phyloP scores from a whole-genome alignment of 2,888 invertebrate species.

The Tinea trinotella region DNA sequence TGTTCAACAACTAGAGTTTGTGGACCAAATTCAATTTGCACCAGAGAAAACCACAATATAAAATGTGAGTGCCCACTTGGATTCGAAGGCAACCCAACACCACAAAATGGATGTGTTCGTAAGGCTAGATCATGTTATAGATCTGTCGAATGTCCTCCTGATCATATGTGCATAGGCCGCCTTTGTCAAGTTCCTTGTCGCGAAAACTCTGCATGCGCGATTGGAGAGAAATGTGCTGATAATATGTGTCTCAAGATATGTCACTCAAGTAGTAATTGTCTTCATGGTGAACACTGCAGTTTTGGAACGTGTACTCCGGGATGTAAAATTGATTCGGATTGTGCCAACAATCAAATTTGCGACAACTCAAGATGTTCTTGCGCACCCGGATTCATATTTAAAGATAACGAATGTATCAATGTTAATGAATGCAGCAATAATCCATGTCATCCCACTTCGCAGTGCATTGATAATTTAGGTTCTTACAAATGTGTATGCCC shows the following conservation, averaged over 20 bases:
- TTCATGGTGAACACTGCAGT: constrained; percentile 90
- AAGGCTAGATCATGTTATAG: constrained; percentile 80
- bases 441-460: constrained; percentile 86
- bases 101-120: constrained; percentile 91
- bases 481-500: constrained; percentile 87
- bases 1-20: constrained; percentile 83
- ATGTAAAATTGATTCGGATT: constrained; percentile 86
- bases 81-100: constrained; percentile 89
- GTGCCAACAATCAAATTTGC: constrained; percentile 84
- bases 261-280: constrained; percentile 90
- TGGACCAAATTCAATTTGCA: constrained; percentile 88
- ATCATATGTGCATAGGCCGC: constrained; percentile 83
- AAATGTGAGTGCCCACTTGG: constrained; percentile 87
- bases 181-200: constrained; percentile 85
- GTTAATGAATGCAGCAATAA: constrained; percentile 85
- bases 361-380: constrained; percentile 82
- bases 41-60: constrained; percentile 80
- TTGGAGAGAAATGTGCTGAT: constrained; percentile 87
- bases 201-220: constrained; percentile 81
- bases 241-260: constrained; percentile 88
- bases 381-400: constrained; percentile 80
- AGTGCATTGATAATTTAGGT: constrained; percentile 85
- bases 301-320: constrained; percentile 87
- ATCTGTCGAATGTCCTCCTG: constrained; percentile 80
- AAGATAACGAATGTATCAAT: constrained; percentile 83